Evolutionary conservation across 2,888 invertebrate species (phyloP), one percentile per base, ranked within the genome.

Genomic region (Torymus texanus): DNA sequence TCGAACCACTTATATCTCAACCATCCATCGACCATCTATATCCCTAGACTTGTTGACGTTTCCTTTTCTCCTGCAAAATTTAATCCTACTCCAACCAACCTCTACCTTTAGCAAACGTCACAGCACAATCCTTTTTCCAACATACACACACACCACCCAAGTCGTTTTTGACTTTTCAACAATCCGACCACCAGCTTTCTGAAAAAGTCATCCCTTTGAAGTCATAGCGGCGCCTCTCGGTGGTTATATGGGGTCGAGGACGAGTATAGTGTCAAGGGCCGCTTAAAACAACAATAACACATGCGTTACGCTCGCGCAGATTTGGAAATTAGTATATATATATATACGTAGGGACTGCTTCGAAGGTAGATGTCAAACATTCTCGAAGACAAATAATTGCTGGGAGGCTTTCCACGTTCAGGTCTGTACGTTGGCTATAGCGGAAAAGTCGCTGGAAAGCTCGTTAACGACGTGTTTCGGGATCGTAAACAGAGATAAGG

Each of bases 201-300:
- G 41, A 41, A 41, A 41, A 41, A 41, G 41, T 41, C 41, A 41
- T 41, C n/a, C 5, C 65, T 72, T 58, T 72, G 59, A 78, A 65
- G 78, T 55, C 3, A 0, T 8, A 61, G 50, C 24, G 41, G 50
- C 13, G 41, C 10, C 14, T 5, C 41, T 14, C 67, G 41, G 56
- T 58, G 13, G 68, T 11, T 59, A 18, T 21, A 53, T 55, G 68
- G 68, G 62, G 55, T 75, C 55, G 61, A 58, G 65, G 65, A 74
- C 56, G 13, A 53, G 53, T 68, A 53, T 18, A 53, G 53, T 68
- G 61, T 18, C 14, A 63, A 55, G 29, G 50, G 56, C 50, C 55
- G n/a, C 53, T 79, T 79, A 51, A 68, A 74, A 79, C 16, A 79
- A 79, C 68, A 79, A 78, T 56, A 73, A 72, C 71, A 76, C 62